Percentiles rank a stretch among this genome's conserved stretches.
These are phyloP conservation scores for Zelleria hepariella DNA, from an alignment of 2,888 invertebrate genomes.

Conservation along the genomic window DNA sequence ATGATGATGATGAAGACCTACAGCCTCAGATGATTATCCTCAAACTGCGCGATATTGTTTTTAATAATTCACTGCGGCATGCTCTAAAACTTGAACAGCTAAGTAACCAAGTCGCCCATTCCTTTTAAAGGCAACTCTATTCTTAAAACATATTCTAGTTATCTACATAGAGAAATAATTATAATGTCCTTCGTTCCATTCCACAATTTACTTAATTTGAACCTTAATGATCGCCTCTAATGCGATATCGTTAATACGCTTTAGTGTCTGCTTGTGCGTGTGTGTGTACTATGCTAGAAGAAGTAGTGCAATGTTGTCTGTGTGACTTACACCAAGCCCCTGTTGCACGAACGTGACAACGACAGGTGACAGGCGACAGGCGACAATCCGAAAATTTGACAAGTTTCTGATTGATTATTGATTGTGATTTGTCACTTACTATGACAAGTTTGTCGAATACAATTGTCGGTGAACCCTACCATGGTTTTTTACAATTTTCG, in stretches of 20 bases:
- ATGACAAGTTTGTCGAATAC: too few relatives aligned
- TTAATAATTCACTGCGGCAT: background rate
- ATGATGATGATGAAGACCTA: too few relatives aligned
- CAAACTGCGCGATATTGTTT: too few relatives aligned
- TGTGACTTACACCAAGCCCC: background rate
- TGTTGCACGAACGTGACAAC: too few relatives aligned
- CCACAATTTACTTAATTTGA: slow-evolving; percentile 7
- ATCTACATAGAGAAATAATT: slow-evolving; percentile 5
- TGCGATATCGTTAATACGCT: slow-evolving; percentile 4
- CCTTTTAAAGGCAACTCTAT: background rate
- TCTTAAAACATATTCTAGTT: slow-evolving; percentile 3
- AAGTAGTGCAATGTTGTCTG: background rate
- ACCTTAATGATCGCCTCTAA: slow-evolving; percentile 6
- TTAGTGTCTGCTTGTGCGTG: slow-evolving; percentile 22
- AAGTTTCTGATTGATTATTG: too few relatives aligned
- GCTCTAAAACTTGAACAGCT: background rate
- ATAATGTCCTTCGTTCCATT: slow-evolving; percentile 7
- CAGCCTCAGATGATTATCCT: too few relatives aligned
- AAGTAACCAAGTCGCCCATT: background rate
- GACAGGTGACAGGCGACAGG: too few relatives aligned
- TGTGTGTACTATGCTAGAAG: slow-evolving; percentile 12
- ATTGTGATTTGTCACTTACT: too few relatives aligned
- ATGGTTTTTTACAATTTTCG: too few relatives aligned
- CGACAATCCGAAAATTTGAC: too few relatives aligned
- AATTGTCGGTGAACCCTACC: too few relatives aligned